These are phyloP conservation scores for Rosalia funebris DNA, from an alignment of 2,888 invertebrate genomes.

Conservation along the genomic window DNA sequence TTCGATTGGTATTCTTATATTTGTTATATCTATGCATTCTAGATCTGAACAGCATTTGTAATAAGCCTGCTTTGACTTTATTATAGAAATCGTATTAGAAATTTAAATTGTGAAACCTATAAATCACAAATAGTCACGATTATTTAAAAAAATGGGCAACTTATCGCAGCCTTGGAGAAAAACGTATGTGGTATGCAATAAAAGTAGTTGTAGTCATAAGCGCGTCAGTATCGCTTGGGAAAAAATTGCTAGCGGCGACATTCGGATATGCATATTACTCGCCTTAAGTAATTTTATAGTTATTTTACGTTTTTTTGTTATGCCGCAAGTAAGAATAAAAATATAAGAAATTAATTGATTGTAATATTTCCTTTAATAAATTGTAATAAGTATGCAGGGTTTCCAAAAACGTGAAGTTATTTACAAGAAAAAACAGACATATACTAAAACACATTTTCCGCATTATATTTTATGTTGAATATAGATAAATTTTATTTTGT, in stretches of 20 bases:
- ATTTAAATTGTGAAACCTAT: background rate
- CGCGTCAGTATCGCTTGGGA: background rate
- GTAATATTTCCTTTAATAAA: too few species aligned
- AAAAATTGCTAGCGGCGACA: background rate
- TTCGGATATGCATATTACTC: background rate
- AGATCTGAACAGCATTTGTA: too few species aligned
- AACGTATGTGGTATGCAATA: background rate
- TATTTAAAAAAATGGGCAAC: background rate
- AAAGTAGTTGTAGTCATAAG: background rate
- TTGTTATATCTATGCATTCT: too few species aligned
- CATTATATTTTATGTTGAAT: too few species aligned
- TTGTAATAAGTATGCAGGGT: too few species aligned
- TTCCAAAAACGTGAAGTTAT: too few species aligned
- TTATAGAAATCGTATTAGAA: background rate
- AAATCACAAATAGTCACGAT: background rate
- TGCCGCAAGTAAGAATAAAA: background rate
- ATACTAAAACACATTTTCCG: too few species aligned
- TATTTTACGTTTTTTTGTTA: background rate
- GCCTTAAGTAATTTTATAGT: background rate
- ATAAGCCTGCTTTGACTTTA: too few species aligned
- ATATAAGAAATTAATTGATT: too few species aligned
- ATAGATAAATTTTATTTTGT: too few species aligned
- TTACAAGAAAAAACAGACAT: too few species aligned
- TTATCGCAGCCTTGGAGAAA: background rate
- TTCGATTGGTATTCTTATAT: too few species aligned